Evolutionary conservation across 2,888 invertebrate species (phyloP), one percentile per base, ranked within the genome.

Genomic region (Cryptophagus acutangulus): DNA sequence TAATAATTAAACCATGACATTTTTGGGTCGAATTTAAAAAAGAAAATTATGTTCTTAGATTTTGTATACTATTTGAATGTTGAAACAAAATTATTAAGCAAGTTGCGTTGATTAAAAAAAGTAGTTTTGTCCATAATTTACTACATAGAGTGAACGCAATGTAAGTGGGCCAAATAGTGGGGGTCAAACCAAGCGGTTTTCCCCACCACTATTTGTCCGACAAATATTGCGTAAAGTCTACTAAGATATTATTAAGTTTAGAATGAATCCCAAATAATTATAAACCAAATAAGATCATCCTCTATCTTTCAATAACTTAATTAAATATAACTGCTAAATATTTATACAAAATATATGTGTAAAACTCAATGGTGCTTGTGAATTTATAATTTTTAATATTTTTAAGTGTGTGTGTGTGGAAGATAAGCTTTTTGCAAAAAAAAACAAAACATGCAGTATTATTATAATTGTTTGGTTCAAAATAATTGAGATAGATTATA

Each of bases 301-400:
- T 50, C 39, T 17, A 38, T 20, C 36, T 45, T 20, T 38, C 38
- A 43, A 49, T 55, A 52, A 52, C 52, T 55, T 52, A 48, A 48
- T 59, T 57, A 58, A 10, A 60, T 53, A 52, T 55, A 56, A 53
- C 48, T 55, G 31, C 52, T 54, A 45, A 36, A 43, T 13, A 28
- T 26, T 31, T 18, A 42, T 38, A 45, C 24, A 33, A 48, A 49
- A 54, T 52, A 26, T 12, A 26, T 13, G n/a, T n/a, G n/a, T n/a
- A n/a, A 26, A 57, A 54, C 49, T 61, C 55, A 54, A 60, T 60
- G 62, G 62, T 63, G 62, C 62, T 63, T 63, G 61, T 61, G 57
- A 12, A n/a, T n/a, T n/a, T n/a, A n/a, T n/a, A 59, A 47, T 40
- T 45, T 40, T 47, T 47, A 40, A 41, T 49, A 48, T 50, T 51